A percentile compares a stretch with the other conserved stretches of the same genome.
These are phyloP conservation scores for Suncus etruscus DNA, from an alignment of 2,113 vertebrate genomes.

Conservation along the genomic window DNA sequence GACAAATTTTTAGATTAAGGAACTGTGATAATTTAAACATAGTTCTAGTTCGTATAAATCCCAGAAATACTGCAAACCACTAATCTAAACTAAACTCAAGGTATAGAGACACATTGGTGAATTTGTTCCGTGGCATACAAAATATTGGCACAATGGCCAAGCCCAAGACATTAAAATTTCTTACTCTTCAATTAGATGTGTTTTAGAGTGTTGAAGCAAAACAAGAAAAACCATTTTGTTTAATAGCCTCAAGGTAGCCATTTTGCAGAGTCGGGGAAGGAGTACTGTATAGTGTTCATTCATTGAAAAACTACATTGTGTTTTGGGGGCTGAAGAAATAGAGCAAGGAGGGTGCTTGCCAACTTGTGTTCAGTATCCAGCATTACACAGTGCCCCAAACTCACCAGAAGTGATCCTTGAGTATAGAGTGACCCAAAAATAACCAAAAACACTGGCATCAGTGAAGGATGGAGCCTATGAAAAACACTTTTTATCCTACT, in stretches of 20 bases:
- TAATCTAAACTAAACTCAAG: neutral
- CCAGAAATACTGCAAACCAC: neutral
- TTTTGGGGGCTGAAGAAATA: no score
- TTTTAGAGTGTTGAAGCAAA: constrained; percentile 32
- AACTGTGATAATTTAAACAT: constrained; percentile 35
- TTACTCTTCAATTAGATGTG: neutral
- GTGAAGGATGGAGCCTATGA: neutral
- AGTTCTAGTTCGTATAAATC: constrained; percentile 39
- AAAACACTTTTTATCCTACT: neutral
- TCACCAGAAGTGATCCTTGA: no score
- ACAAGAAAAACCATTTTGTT: neutral
- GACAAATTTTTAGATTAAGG: neutral
- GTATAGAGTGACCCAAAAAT: no score
- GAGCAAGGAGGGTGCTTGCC: no score
- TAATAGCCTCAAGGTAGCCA: neutral
- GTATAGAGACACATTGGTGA: neutral
- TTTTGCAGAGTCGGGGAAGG: neutral
- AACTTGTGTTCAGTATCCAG: no score
- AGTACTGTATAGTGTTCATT: neutral
- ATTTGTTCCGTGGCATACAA: constrained; percentile 31
- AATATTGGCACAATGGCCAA: constrained; percentile 6
- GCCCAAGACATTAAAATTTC: neutral
- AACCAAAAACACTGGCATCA: neutral
- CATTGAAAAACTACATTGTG: neutral
- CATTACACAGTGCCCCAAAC: no score